Evolutionary conservation across 2,113 vertebrate genomes (phyloP).

Genomic region (Vulpes ferrilata): DNA sequence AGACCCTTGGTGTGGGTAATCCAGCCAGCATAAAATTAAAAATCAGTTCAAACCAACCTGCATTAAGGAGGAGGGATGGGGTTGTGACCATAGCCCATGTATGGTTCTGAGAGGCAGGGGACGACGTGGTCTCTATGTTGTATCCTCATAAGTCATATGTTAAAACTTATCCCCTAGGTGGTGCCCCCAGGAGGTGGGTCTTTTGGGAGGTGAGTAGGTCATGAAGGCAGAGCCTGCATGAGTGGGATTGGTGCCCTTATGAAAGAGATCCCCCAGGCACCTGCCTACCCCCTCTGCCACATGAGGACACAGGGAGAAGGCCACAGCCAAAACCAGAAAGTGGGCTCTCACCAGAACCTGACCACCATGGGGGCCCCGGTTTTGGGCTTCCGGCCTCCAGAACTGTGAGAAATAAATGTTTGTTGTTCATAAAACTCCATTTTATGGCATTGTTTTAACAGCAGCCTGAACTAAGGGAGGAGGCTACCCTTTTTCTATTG

Average conservation of each 20-base stretch:
- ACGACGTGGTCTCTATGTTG: background rate
- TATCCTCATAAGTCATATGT: background rate
- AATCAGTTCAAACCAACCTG: background rate
- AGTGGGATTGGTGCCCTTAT: background rate
- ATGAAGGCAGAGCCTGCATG: background rate
- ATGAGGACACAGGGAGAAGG: background rate
- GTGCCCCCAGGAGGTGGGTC: background rate
- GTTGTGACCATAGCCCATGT: background rate
- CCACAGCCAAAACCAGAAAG: too few species aligned
- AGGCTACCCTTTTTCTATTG: background rate
- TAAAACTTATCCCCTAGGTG: background rate
- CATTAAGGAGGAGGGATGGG: background rate
- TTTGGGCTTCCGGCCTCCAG: background rate
- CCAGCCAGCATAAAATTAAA: background rate
- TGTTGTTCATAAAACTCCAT: background rate
- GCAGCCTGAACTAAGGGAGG: background rate
- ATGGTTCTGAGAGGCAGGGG: background rate
- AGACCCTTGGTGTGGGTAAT: background rate
- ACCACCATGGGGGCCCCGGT: background rate
- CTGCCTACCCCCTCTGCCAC: rapidly evolving
- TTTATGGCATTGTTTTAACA: background rate
- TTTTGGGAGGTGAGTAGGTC: background rate
- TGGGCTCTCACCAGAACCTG: background rate
- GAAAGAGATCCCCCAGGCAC: background rate
- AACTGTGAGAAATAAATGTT: background rate